These are phyloP conservation scores for Hippocampus guttulatus DNA, from an alignment of 2,113 vertebrate species.

Conservation along the genomic window DNA sequence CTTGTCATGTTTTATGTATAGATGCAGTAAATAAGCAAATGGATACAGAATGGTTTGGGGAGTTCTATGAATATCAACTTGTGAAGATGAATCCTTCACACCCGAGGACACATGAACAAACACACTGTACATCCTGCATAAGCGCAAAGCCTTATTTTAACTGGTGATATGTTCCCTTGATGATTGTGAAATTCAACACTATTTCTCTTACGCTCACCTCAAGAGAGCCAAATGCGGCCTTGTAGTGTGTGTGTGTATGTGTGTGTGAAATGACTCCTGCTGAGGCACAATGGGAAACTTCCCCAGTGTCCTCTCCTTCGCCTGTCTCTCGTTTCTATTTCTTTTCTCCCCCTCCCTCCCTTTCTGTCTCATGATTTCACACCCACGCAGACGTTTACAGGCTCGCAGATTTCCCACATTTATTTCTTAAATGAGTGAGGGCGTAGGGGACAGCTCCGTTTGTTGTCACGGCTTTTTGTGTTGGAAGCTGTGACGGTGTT, in stretches of 20 bases:
- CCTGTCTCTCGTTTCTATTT: constrained; percentile 22
- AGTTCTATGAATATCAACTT: constrained; percentile 65
- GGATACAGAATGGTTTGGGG: constrained; percentile 40
- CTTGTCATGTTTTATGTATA: constrained; percentile 60
- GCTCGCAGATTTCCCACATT: constrained; percentile 43
- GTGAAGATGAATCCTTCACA: constrained; percentile 32
- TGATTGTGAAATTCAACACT: constrained; percentile 38
- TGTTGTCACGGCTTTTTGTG: constrained; percentile 46
- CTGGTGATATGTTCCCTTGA: constrained; percentile 28
- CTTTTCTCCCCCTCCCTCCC: constrained; percentile 15
- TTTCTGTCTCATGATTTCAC: constrained; percentile 18
- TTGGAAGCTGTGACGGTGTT: constrained; percentile 54
- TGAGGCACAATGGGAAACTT: constrained; percentile 39
- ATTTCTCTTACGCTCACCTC: constrained; percentile 34
- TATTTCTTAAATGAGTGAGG: constrained; percentile 35
- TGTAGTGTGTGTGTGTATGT: constrained; percentile 20
- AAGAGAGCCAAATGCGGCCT: constrained; percentile 35
- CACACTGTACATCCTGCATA: neutral
- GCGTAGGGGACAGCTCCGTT: constrained; percentile 2
- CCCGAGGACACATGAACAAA: constrained; percentile 7
- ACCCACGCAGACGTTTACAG: constrained; percentile 33
- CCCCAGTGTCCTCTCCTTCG: constrained; percentile 44
- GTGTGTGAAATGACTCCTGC: constrained; percentile 40
- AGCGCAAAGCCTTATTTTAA: constrained; percentile 30
- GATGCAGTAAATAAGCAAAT: constrained; percentile 54